phyloP scores from a whole-genome alignment of 1,140 invertebrate genomes.

The Steinernema khuongi region DNA sequence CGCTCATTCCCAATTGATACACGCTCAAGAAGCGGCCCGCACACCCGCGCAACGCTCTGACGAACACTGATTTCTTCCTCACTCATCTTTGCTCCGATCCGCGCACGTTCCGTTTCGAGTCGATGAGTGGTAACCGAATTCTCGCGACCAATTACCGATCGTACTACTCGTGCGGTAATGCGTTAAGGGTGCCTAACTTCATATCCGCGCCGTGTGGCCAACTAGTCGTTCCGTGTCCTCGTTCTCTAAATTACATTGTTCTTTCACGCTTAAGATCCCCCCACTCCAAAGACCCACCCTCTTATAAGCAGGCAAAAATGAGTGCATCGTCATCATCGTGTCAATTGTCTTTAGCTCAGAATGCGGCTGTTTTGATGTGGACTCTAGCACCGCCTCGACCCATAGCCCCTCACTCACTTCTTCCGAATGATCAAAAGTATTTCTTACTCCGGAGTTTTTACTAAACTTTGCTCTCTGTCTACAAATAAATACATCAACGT shows the following conservation, averaged over 20 bases:
- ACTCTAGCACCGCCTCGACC: not conserved
- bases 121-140: not conserved
- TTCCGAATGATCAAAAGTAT: not conserved
- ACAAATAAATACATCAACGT: not conserved
- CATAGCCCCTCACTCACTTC: not conserved
- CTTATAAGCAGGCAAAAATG: not conserved
- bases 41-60: too few relatives aligned
- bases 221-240: not conserved
- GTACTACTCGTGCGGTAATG: not conserved
- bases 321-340: not conserved
- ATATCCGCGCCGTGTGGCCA: slow-evolving; percentile 3
- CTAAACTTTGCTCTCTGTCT: not conserved
- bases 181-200: not conserved
- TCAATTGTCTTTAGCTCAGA: not conserved
- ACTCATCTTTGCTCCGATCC: too few relatives aligned
- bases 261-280: not conserved
- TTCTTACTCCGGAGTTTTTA: too few relatives aligned
- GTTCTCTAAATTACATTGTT: not conserved
- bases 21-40: too few relatives aligned
- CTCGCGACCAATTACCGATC: not conserved
- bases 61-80: too few relatives aligned
- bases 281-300: not conserved
- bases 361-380: not conserved
- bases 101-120: not conserved
- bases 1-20: too few relatives aligned